Evolutionary conservation across 1,140 invertebrate genomes (phyloP), one percentile per base, ranked within the genome.

Genomic region (Arctopsyche grandis): DNA sequence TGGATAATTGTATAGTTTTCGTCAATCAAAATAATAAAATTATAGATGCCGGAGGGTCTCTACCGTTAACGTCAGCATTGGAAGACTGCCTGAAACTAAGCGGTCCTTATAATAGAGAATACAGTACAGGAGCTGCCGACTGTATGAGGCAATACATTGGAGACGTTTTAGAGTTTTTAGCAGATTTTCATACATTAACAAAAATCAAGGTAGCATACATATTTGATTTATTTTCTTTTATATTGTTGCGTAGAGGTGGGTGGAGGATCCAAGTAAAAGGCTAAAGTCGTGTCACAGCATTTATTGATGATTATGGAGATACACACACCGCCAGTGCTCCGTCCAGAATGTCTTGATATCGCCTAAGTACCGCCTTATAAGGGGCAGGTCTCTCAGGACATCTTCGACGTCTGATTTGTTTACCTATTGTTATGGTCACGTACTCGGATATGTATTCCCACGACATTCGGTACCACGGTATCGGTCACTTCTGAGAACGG

Each of bases 141-240:
- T 97, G 96, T 84, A 93, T 99, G 91, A 90, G 95, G 70, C 94
- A 94, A 79, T 95, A 99, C 85, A 90, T 99, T 7, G 92, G 91
- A n/a, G 98, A 99, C 86, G 94, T 97, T 74, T 89, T 99, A 14
- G 98, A 99, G 71, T 98, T 99, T 85, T 90, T 99, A 79, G 93
- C 95, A 10, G 98, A 99, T 87, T 95, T 99, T 83, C 97, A 99
- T 84, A 97, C 98, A 0, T 91, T 99, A 58, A 97, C 94, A 75
- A 99, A 98, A 91, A 94, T 99, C 26, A 99, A 99, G 92, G 96
- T 97, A 87, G 9, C 14, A 22, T 70, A 38, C 29, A 4, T 38
- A 7, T 38, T 38, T 7, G 29, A 4, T 38, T 38, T 38, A 38
- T 38, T 4, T 7, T 38, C 1, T 38, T 38, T 38, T 38, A 38